These are phyloP conservation scores for Mus spicilegus DNA, from an alignment of 2,113 vertebrate genomes.

Conservation along the genomic window DNA sequence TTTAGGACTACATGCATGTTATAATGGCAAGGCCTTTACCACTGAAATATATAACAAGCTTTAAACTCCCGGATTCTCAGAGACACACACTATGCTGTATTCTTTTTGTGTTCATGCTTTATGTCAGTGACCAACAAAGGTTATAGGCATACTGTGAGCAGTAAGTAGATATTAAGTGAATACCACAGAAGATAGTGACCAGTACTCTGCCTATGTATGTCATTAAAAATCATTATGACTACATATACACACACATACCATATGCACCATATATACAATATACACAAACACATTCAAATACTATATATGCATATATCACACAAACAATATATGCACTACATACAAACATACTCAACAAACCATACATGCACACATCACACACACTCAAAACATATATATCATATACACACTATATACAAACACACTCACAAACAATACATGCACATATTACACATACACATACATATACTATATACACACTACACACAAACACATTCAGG, in stretches of 20 bases:
- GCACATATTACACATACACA: background rate
- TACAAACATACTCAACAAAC: background rate
- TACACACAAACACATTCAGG: background rate
- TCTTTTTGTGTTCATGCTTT: background rate
- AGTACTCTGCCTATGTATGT: background rate
- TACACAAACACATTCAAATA: background rate
- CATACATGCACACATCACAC: background rate
- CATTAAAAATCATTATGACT: background rate
- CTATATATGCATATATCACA: too few relatives aligned
- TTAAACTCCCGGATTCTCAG: background rate
- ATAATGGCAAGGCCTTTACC: background rate
- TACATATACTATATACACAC: background rate
- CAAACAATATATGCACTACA: background rate
- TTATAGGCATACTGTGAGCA: background rate
- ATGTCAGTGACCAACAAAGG: background rate
- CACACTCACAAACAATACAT: background rate
- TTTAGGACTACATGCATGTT: background rate
- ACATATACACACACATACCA: background rate
- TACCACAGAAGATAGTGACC: background rate
- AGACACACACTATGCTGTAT: background rate
- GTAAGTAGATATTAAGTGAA: constrained; percentile 25
- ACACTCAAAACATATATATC: background rate
- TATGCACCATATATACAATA: background rate
- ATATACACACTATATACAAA: background rate
- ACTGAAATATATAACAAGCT: background rate